Percentiles rank a stretch among this genome's conserved stretches.
Evolutionary conservation across 2,888 invertebrate species (phyloP).

Genomic region (Spicauda simplicius): DNA sequence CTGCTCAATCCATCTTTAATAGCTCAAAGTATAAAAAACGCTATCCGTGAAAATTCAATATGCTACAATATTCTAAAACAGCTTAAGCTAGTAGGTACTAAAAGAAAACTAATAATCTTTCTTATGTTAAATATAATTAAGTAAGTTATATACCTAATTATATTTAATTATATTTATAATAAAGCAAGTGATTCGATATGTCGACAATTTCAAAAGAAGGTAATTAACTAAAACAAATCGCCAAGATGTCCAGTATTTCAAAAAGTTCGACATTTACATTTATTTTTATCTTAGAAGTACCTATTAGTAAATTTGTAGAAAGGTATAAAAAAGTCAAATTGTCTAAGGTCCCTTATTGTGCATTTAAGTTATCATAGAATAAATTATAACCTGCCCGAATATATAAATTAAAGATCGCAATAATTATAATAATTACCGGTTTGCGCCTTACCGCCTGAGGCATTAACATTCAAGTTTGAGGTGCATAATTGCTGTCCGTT

Average conservation of each 20-base stretch:
- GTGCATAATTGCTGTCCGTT: constrained; percentile 28
- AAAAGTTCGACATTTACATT: too few species aligned
- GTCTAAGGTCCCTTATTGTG: constrained; percentile 3
- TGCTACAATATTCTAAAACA: too few species aligned
- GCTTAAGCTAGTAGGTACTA: too few species aligned
- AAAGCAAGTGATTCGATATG: too few species aligned
- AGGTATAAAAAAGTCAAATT: neutral
- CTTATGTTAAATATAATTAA: too few species aligned
- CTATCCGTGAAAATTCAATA: neutral
- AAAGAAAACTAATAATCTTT: too few species aligned
- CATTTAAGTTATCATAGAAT: neutral
- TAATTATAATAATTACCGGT: constrained; percentile 42
- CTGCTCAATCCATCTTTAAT: constrained; percentile 17
- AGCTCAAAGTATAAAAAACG: neutral
- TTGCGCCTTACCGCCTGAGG: constrained; percentile 37
- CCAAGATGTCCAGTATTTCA: too few species aligned
- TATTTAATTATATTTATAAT: too few species aligned
- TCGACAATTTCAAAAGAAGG: too few species aligned
- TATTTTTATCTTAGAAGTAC: neutral
- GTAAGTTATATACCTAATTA: too few species aligned
- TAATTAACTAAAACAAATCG: too few species aligned
- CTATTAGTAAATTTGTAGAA: neutral
- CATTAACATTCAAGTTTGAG: constrained; percentile 17
- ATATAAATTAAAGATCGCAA: constrained; percentile 6
- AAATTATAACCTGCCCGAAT: constrained; percentile 5